Percentiles rank a stretch among this genome's conserved stretches.
These are phyloP conservation scores for Tetraodon nigroviridis DNA, from an alignment of 2,113 vertebrate species.

Conservation along the genomic window DNA sequence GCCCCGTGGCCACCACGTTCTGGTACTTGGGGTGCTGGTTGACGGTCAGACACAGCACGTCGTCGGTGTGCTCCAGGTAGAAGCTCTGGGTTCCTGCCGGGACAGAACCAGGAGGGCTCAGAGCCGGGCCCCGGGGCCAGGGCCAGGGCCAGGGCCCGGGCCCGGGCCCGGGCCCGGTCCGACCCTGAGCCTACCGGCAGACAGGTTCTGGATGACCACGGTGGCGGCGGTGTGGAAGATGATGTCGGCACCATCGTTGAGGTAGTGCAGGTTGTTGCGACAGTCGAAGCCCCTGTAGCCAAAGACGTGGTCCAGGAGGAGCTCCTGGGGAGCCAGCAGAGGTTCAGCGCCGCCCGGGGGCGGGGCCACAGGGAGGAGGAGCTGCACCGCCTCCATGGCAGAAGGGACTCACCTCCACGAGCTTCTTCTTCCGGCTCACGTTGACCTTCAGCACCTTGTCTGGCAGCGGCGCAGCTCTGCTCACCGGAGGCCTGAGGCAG, in stretches of 20 bases:
- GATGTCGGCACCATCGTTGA: slow-evolving; percentile 92
- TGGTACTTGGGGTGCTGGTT: slow-evolving; percentile 98
- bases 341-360: neutral
- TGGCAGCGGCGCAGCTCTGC: slow-evolving; percentile 88
- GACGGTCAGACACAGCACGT: slow-evolving; percentile 95
- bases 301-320: slow-evolving; percentile 92
- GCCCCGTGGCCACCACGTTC: slow-evolving; percentile 92
- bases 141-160: too few species aligned
- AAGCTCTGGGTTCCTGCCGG: slow-evolving; percentile 90
- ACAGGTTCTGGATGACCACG: slow-evolving; percentile 87
- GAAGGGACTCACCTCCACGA: slow-evolving; percentile 81
- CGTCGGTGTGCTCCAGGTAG: slow-evolving; percentile 96
- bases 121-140: too few species aligned
- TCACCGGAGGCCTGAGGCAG: slow-evolving; percentile 83
- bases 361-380: neutral
- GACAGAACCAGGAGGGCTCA: neutral
- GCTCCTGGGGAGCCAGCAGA: slow-evolving; percentile 73
- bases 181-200: slow-evolving; percentile 75
- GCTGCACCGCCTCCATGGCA: too few species aligned
- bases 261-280: slow-evolving; percentile 97
- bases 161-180: too few species aligned
- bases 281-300: slow-evolving; percentile 96
- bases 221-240: slow-evolving; percentile 91
- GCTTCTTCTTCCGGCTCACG: slow-evolving; percentile 89
- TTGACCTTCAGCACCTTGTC: slow-evolving; percentile 94